These are phyloP conservation scores for Drosophila picticornis DNA, from an alignment of 2,888 invertebrate genomes.

Conservation along the genomic window DNA sequence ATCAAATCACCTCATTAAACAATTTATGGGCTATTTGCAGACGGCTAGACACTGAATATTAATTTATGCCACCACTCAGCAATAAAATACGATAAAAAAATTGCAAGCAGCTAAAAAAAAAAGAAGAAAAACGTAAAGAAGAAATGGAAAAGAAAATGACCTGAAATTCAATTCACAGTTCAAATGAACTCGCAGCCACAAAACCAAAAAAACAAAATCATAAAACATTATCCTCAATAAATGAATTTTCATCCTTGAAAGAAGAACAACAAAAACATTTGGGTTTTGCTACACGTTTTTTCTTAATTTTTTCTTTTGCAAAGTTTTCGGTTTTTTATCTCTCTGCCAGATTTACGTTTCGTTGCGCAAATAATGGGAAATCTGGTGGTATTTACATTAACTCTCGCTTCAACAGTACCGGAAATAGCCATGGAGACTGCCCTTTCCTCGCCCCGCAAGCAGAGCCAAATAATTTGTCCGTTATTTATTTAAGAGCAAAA, in stretches of 20 bases:
- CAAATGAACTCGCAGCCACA: constrained; percentile 12
- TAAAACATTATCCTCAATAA: constrained; percentile 40
- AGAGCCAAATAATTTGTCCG: constrained; percentile 29
- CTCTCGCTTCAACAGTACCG: constrained; percentile 29
- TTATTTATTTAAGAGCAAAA: constrained; percentile 45
- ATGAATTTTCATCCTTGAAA: constrained; percentile 37
- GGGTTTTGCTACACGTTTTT: background rate
- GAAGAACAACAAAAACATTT: constrained; percentile 15
- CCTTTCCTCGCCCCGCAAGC: fast-evolving
- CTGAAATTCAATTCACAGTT: constrained; percentile 38
- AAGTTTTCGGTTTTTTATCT: background rate
- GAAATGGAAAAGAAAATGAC: constrained; percentile 15
- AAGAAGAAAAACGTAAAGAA: background rate
- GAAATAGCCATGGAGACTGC: background rate
- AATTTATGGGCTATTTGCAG: constrained; percentile 55
- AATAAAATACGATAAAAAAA: constrained; percentile 24
- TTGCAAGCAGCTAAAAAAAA: background rate
- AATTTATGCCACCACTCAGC: constrained; percentile 51
- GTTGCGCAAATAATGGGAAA: constrained; percentile 31
- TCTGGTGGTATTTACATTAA: constrained; percentile 53
- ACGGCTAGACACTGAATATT: constrained; percentile 61
- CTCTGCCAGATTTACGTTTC: background rate
- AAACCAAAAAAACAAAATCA: constrained; percentile 1
- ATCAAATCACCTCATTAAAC: constrained; percentile 14
- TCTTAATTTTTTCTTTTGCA: constrained; percentile 3